These are phyloP conservation scores for Acipenser transmontanus DNA, from an alignment of 2,797 vertebrate genomes.

Conservation along the genomic window DNA sequence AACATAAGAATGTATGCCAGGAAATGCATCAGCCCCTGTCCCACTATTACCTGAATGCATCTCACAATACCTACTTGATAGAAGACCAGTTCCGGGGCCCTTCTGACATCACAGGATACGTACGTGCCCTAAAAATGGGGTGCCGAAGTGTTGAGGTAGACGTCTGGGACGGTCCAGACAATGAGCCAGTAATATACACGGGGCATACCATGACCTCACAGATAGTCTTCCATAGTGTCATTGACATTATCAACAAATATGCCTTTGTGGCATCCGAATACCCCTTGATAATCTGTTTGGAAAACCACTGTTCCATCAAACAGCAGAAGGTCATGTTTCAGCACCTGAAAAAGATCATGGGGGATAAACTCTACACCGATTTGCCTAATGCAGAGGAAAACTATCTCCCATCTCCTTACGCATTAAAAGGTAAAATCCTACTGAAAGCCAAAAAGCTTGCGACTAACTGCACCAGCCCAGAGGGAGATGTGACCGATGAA, in stretches of 20 bases:
- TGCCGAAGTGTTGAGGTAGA: conserved; percentile 93
- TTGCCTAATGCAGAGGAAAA: conserved; percentile 77
- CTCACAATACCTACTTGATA: conserved; percentile 96
- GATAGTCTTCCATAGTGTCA: conserved; percentile 88
- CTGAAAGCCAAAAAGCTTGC: conserved; percentile 90
- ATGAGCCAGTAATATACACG: conserved; percentile 92
- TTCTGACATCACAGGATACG: conserved; percentile 94
- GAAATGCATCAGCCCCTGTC: conserved; percentile 93
- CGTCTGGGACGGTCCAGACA: conserved; percentile 92
- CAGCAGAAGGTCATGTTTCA: conserved; percentile 95
- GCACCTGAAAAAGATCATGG: conserved; percentile 91
- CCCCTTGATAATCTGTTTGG: conserved; percentile 87
- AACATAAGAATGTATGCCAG: conserved; percentile 91
- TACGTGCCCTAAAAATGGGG: conserved; percentile 95
- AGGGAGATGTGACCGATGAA: conserved; percentile 94
- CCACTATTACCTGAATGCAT: conserved; percentile 96
- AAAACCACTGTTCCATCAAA: conserved; percentile 93
- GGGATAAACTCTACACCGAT: conserved; percentile 77
- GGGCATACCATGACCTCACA: conserved; percentile 97
- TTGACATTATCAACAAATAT: conserved; percentile 93
- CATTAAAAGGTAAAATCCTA: conserved; percentile 84
- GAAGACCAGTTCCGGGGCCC: conserved; percentile 97
- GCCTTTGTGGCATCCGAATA: conserved; percentile 91
- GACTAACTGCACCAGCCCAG: conserved; percentile 71
- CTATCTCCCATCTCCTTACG: conserved; percentile 83